Base-by-base conservation (phyloP, 92 coral and sea anemone species). In the Porites rus region DNA sequence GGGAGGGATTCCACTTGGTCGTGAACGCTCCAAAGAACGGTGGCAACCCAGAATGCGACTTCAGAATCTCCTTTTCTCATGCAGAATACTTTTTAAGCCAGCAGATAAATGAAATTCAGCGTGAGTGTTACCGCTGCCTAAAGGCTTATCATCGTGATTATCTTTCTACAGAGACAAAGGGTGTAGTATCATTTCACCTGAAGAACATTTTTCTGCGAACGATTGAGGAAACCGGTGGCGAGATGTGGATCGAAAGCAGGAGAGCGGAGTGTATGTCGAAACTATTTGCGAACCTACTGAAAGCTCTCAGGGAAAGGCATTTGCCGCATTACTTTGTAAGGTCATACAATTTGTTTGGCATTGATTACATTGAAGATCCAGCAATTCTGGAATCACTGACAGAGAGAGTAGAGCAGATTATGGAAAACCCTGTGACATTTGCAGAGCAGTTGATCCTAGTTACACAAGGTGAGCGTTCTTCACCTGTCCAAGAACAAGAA, bases 11-110 rank as follows among this genome's bases (percentile, higher is more conserved):
- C 76, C 95, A 95, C 73, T 31, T 95, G 17, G 98, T 95, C 0
- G 97, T 86, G 2, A 95, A 95, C 68, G 51, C 89, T 12, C 91
- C 97, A 9, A 80, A 69, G 24, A 79, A 69, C 20, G 76, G 79
- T 56, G 88, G 79, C 31, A 63, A 58, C 51, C 86, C 88, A 10
- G 92, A 94, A 17, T 72, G 85, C 69, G 88, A 85, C 83, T 95
- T 95, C 72, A 96, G 98, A 74, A 76, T 95, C 89, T 95, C 96
- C 1, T 95, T 95, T 75, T 93, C 98, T 10, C 90, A 88, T 38
- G 96, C 98, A 10, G 98, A 95, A 85, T 90, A 69, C 79, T 72
- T 93, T 74, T 67, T 95, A 68, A 84, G 88, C 72, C 82, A 90
- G 58, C 92, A 89, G 80, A 79, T 93, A 82, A 93, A 80, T 66